These are phyloP conservation scores for Globodera ellingtonae DNA, from an alignment of 1,140 invertebrate genomes.

Conservation along the genomic window DNA sequence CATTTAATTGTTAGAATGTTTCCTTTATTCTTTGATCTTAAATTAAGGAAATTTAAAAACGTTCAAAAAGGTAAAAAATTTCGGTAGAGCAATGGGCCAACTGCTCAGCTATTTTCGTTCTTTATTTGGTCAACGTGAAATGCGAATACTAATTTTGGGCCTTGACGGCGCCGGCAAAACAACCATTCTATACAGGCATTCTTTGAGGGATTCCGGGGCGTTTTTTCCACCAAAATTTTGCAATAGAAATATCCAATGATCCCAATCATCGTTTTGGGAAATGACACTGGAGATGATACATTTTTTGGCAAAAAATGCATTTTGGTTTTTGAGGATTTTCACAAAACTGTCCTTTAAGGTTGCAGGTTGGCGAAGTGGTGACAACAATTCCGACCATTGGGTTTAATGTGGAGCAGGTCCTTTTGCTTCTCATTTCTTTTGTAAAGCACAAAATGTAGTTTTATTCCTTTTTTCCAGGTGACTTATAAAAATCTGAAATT, in stretches of 20 bases:
- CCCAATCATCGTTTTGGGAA: no score
- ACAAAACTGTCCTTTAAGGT: conserved; percentile 65
- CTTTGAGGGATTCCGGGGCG: neutral
- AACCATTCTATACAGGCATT: conserved; percentile 87
- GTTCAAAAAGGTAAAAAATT: neutral
- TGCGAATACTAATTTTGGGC: conserved; percentile 95
- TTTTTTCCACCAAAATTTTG: no score
- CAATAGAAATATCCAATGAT: no score
- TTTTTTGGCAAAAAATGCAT: no score
- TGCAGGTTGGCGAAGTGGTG: conserved; percentile 98
- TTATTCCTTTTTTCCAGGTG: conserved; percentile 12
- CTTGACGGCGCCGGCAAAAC: conserved; percentile 98
- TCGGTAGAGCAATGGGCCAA: conserved; percentile 50
- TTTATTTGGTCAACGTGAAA: conserved; percentile 77
- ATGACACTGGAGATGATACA: no score
- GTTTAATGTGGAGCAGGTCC: conserved; percentile 94
- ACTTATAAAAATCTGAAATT: conserved; percentile 54
- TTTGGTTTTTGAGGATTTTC: neutral
- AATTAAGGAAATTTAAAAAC: no score
- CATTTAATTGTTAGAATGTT: no score
- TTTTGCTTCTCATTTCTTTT: conserved; percentile 6
- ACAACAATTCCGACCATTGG: conserved; percentile 97
- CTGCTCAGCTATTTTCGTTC: conserved; percentile 61
- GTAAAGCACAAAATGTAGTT: neutral
- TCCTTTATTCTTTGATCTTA: no score